Base-by-base conservation (phyloP, 2,888 invertebrate genomes). In the Troides helena region DNA sequence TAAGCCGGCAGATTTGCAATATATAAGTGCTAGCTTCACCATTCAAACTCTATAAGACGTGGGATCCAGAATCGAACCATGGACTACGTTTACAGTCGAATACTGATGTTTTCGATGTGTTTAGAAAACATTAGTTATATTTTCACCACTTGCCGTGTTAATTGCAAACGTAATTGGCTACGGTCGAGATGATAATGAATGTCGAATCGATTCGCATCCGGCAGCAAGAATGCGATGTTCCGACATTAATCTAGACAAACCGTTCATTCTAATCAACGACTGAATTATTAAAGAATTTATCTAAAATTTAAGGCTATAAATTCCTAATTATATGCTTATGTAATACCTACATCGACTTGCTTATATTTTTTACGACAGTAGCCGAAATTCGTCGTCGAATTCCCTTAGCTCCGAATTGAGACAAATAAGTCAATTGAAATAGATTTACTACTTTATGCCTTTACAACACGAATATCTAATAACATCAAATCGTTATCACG, bases 151-250 rank as follows among this genome's bases (percentile, higher is more conserved):
- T 25, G 53, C 67, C 56, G 62, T 62, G 61, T 67, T 62, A 67
- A 67, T 69, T 25, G 56, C 46, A 50, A 62, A 25, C 12, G 30
- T 67, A 60, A 70, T 76, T 74, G 74, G 74, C 71, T 46, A 72
- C 72, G 74, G 70, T 74, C 66, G 69, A 73, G 39, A 59, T 71
- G 60, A 59, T 4, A 56, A 72, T 73, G 57, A 64, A 61, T 72
- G 73, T 66, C 71, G 63, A 61, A 62, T 62, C 21, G 56, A 68
- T 50, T 68, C 46, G 21, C 30, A 62, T 62, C 62, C 67, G 67
- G 62, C 43, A 62, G 3, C 25, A 10, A 46, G 68, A 63, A 46
- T 68, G 65, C 56, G 43, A 62, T 57, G 21, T 39, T 50, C 21
- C 14, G 14, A 46, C 12, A 4, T 46, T 12, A 46, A 46, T 46